Evolutionary conservation across 2,113 vertebrate species (phyloP).

Genomic region (Cynoglossus semilaevis): DNA sequence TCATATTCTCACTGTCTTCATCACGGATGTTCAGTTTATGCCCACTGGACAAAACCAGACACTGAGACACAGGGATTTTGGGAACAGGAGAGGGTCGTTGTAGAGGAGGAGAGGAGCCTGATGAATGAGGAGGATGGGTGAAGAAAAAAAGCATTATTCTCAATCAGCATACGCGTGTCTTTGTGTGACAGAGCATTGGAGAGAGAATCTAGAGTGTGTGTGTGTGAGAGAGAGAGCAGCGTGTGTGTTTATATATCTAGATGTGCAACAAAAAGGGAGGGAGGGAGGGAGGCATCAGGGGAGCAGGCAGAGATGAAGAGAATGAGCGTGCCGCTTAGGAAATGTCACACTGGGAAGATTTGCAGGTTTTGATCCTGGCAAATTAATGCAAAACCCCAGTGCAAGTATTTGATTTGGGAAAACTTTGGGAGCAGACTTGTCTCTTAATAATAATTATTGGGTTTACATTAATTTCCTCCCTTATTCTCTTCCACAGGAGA

Average conservation of each 20-base stretch:
- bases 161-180: slow-evolving; percentile 67
- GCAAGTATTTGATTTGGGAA: slow-evolving; percentile 99
- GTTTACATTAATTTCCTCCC: slow-evolving; percentile 96
- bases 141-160: slow-evolving; percentile 70
- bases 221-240: slow-evolving; percentile 47
- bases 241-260: slow-evolving; percentile 47
- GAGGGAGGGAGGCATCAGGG: slow-evolving; percentile 62
- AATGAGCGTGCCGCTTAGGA: slow-evolving; percentile 85
- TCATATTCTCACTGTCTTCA: slow-evolving; percentile 69
- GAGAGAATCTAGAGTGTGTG: slow-evolving; percentile 47
- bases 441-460: slow-evolving; percentile 99
- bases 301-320: slow-evolving; percentile 75
- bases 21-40: slow-evolving; percentile 62
- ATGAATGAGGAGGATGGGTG: slow-evolving; percentile 64
- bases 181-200: slow-evolving; percentile 65
- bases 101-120: slow-evolving; percentile 53
- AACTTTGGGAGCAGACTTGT: slow-evolving; percentile 98
- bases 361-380: slow-evolving; percentile 97
- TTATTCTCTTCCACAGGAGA: slow-evolving; percentile 98
- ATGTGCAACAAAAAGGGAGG: slow-evolving; percentile 41
- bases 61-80: slow-evolving; percentile 61
- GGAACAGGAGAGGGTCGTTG: slow-evolving; percentile 52
- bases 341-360: slow-evolving; percentile 99
- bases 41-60: slow-evolving; percentile 65
- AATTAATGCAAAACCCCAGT: slow-evolving; percentile 99